These are phyloP conservation scores for Plecotus auritus DNA, from an alignment of 2,113 vertebrate genomes.

Conservation along the genomic window DNA sequence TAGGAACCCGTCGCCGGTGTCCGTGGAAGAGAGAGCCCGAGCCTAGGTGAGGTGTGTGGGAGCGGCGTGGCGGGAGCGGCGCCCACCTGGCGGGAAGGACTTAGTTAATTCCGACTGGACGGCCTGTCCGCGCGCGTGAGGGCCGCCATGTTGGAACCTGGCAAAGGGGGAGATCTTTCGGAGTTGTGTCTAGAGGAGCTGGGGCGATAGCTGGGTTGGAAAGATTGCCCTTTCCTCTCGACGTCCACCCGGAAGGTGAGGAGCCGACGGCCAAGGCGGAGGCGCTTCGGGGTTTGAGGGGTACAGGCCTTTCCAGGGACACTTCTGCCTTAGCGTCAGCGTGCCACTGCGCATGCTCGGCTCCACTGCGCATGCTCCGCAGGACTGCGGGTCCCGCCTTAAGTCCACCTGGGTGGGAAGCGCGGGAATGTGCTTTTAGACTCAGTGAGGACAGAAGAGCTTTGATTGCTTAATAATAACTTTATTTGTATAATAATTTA, in stretches of 20 bases:
- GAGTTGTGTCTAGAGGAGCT: background rate
- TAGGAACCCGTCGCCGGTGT: fast-evolving
- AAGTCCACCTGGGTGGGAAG: fast-evolving
- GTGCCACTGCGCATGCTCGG: conserved; percentile 17
- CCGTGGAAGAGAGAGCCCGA: background rate
- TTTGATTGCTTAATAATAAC: background rate
- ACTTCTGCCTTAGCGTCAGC: background rate
- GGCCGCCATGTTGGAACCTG: conserved; percentile 57
- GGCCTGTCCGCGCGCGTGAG: background rate
- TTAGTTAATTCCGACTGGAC: background rate
- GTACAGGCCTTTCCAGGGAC: fast-evolving
- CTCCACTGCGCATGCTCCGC: conserved; percentile 4
- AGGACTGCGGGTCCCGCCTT: fast-evolving
- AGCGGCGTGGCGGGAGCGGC: background rate
- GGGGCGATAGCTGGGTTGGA: background rate
- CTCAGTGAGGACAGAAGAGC: background rate
- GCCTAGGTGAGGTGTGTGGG: background rate
- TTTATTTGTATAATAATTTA: background rate
- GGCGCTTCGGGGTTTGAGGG: fast-evolving
- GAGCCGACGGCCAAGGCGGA: fast-evolving
- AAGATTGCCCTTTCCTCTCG: fast-evolving
- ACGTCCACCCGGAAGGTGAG: too few species aligned
- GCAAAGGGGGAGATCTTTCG: background rate
- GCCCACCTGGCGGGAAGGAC: background rate
- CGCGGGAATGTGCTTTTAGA: background rate